Percentiles rank a stretch among this genome's conserved stretches.
phyloP scores from a whole-genome alignment of 2,888 invertebrate genomes.

The Meloe dianella region DNA sequence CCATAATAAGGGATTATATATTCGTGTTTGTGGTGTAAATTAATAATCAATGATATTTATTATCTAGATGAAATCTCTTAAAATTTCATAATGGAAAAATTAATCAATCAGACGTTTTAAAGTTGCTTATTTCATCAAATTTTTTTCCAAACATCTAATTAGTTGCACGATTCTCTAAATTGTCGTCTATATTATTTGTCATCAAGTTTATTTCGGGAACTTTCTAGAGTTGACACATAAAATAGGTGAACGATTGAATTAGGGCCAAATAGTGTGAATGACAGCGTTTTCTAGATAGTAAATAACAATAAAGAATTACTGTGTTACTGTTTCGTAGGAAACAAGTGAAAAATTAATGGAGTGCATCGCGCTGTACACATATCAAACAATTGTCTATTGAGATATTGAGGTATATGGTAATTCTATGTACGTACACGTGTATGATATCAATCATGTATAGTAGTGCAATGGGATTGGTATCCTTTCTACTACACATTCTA shows the following conservation, averaged over 20 bases:
- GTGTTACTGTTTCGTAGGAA: too few species aligned
- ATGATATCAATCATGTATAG: slow-evolving; percentile 35
- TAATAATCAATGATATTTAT: not conserved
- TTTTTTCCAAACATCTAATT: too few species aligned
- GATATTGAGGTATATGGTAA: slow-evolving; percentile 24
- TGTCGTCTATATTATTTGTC: too few species aligned
- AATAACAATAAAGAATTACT: too few species aligned
- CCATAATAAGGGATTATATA: not conserved
- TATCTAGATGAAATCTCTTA: not conserved
- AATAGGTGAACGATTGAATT: too few species aligned
- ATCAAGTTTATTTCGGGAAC: too few species aligned
- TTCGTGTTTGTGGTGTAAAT: not conserved
- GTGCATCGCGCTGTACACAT: not conserved
- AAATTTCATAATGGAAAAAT: not conserved
- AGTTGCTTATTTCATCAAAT: too few species aligned
- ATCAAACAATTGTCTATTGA: not conserved
- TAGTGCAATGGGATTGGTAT: slow-evolving; percentile 32
- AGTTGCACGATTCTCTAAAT: too few species aligned
- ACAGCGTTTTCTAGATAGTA: too few species aligned
- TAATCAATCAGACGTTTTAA: too few species aligned
- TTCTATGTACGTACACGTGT: slow-evolving; percentile 29
- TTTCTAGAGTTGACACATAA: too few species aligned
- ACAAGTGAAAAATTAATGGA: not conserved
- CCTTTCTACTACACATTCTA: slow-evolving; percentile 28
- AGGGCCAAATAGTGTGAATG: too few species aligned